Base-by-base conservation (phyloP, 2,113 vertebrate species). In the Sporophila hypoxantha region DNA sequence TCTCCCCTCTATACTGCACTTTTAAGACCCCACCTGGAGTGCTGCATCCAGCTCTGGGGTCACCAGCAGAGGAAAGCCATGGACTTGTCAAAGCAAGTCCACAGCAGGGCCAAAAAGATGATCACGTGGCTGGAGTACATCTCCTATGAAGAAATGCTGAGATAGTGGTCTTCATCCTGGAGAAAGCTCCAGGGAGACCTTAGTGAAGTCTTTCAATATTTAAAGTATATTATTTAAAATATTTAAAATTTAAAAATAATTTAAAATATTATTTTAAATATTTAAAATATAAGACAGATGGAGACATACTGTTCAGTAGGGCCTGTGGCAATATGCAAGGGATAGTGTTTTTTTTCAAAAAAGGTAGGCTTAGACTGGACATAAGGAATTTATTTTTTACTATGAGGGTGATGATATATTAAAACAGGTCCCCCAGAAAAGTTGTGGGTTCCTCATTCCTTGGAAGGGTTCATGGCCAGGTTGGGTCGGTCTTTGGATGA, bases 401-500 rank as follows among this genome's bases (percentile, higher is more conserved):
- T 44, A 2, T 53, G 18, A 26, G 7, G 0, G 3, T 55, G 25
- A 6, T 4, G 2, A 53, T 4, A 12, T 21, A 21, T 5, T 17
- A 44, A 20, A 70, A 74, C 19, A 41, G 5, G 14, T 36, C 81
- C 4, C 19, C 7, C 8, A 11, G 32, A 60, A 60, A 44, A 6
- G 3, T 0, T 50, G 11, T 65, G n/a, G 44, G 6, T 68, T 14
- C 6, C 6, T 50, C 18, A 13, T 69, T 11, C 7, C 7, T 4
- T 50, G 18, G 29, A 77, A 74, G 0, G 0, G 0, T 49, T 62
- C 25, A 56, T 3, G 10, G 10, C 4, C 26, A 27, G 17, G 8
- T 27, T 69, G 46, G 19, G 39, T 17, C 5, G 15, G 13, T 17
- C 47, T 76, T 76, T 62, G 36, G 30, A 36, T 42, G 44, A 27